Evolutionary conservation across 2,113 vertebrate genomes (phyloP), one percentile per base, ranked within the genome.

Genomic region (Pachypanchax playfairii): DNA sequence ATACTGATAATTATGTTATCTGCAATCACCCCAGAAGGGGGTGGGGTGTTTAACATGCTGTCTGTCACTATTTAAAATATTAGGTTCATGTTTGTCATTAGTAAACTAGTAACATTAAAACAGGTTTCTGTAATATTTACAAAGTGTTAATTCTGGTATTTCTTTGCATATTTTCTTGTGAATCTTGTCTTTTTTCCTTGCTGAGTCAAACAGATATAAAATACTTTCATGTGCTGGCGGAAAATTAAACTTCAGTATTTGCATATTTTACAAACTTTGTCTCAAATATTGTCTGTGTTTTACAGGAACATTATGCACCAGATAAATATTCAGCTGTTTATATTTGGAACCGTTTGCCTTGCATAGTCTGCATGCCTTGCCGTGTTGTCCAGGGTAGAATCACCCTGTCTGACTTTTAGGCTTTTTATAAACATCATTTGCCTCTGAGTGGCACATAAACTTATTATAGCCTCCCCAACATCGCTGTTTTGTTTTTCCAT

Each of bases 341-440:
- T 62, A n/a, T 42, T 25, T 78, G 77, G 61, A 68, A 48, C 54
- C 59, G 51, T 20, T 33, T 35, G 14, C 51, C 61, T 60, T 4
- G 64, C 64, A 82, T 82, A 77, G 66, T 67, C 68, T 10, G 42
- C 64, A 82, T 87, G 69, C 81, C 70, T 73, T 38, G 44, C 57
- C 74, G 10, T 26, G 57, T 67, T 70, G 58, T 62, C 79, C 68
- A 51, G 73, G 51, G 78, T 65, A 61, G 41, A 76, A 51, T 29
- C 24, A 44, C 62, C 65, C 74, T 50, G 70, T 85, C 71, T 77
- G 73, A 51, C 35, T 66, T 52, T 79, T 39, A 46, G 62, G 56
- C 80, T 89, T 85, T 87, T 87, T 79, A 82, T 85, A 86, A 84
- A 83, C 66, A 36, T 69, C 50, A 64, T 79, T 74, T 79, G 68